phyloP scores from a whole-genome alignment of 2,113 vertebrate genomes.

The Syngnathus scovelli region DNA sequence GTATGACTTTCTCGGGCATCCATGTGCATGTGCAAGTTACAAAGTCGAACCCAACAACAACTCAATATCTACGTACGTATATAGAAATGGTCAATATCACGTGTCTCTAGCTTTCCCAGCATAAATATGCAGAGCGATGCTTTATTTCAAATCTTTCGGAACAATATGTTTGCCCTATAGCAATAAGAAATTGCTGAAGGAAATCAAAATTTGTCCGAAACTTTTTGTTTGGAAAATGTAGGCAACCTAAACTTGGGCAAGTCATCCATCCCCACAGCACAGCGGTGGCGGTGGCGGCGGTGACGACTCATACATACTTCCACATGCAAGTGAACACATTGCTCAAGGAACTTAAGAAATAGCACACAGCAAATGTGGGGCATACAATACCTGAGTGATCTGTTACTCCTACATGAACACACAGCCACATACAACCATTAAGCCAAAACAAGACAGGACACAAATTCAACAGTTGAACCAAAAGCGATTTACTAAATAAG shows the following conservation, averaged over 20 bases:
- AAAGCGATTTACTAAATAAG: neutral
- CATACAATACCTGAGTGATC: constrained; percentile 83
- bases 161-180: neutral
- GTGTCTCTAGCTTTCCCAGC: neutral
- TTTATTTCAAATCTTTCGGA: too few species aligned
- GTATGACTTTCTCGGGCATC: constrained; percentile 35
- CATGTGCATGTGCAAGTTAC: constrained; percentile 45
- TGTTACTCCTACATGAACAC: constrained; percentile 84
- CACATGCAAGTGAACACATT: constrained; percentile 50
- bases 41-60: neutral
- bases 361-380: constrained; percentile 67
- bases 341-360: constrained; percentile 39
- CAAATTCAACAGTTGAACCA: constrained; percentile 28
- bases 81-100: neutral
- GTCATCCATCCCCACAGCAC: too few species aligned
- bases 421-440: constrained; percentile 65
- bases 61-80: neutral
- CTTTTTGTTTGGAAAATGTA: neutral
- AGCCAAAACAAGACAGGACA: constrained; percentile 44
- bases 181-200: neutral
- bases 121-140: neutral
- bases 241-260: neutral
- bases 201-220: too few species aligned
- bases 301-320: constrained; percentile 19
- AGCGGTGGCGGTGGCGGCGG: too few species aligned